Evolutionary conservation across 2,888 invertebrate genomes (phyloP).

Genomic region (Embidobia sp.): DNA sequence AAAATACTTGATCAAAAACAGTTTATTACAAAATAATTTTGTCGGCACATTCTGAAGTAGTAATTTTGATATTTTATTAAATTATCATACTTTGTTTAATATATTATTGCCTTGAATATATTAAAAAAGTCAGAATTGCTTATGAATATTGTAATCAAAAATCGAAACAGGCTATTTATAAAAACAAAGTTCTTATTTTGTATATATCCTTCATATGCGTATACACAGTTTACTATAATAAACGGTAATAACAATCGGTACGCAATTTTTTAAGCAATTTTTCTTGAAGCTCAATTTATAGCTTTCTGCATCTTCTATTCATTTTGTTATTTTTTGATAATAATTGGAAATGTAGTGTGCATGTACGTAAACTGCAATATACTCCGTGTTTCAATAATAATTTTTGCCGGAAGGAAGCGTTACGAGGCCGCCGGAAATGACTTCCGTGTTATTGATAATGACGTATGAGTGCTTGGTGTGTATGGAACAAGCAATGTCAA

Average conservation of each 20-base stretch:
- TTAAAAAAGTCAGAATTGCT: no score
- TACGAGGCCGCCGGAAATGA: slow-evolving; percentile 71
- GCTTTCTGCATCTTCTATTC: neutral
- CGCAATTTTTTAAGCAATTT: neutral
- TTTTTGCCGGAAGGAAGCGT: slow-evolving; percentile 72
- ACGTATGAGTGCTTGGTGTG: slow-evolving; percentile 15
- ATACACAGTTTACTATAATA: neutral
- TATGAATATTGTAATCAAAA: no score
- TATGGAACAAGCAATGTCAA: slow-evolving; percentile 31
- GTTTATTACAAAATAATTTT: no score
- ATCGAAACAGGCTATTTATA: no score
- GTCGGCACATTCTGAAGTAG: no score
- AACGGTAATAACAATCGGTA: neutral
- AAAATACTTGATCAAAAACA: no score
- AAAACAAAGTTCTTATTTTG: no score
- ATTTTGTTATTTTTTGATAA: slow-evolving; percentile 7
- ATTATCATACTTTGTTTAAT: no score
- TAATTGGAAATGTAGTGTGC: slow-evolving; percentile 28
- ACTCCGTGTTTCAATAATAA: slow-evolving; percentile 67
- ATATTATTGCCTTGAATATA: no score
- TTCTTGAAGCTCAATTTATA: neutral
- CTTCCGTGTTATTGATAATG: slow-evolving; percentile 71
- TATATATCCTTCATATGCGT: no score
- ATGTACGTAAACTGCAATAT: slow-evolving; percentile 27
- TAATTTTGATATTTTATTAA: no score